Evolutionary conservation across 2,888 invertebrate species (phyloP), one percentile per base, ranked within the genome.

Genomic region (Rhagonycha lutea): DNA sequence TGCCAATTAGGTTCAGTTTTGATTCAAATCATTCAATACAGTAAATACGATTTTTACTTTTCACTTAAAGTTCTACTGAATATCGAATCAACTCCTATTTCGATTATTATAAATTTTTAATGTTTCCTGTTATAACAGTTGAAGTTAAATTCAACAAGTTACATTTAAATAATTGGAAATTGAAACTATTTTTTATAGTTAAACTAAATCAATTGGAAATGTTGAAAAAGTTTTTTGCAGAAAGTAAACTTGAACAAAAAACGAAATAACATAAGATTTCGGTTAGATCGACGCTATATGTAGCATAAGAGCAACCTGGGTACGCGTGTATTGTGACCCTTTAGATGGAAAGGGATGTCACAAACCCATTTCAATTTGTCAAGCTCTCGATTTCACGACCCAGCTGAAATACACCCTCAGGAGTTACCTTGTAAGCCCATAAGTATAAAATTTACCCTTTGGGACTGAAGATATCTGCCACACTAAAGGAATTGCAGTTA

Each of bases 291-390:
- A 69, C 60, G 24, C 24, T 73, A 69, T 70, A 77, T 73, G 74
- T 77, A 72, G 60, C 69, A 72, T 74, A 70, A 74, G 74, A 72
- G 71, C 74, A 71, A 61, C 28, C 62, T 74, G 74, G 74, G 77
- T 77, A 77, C 75, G 74, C 73, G 74, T 76, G 74, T 74, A 76
- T 72, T 73, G 73, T 73, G 76, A 78, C 76, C 78, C 74, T 75
- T 78, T 69, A 77, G 78, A 79, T 74, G 73, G 78, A 74, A 72
- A 79, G 73, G 79, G 79, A 79, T 80, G 83, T 81, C 83, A 82
- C 82, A 80, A 82, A 83, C 83, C 85, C 84, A 85, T 86, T 86
- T 86, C 86, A 86, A 86, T 86, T 86, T 85, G 86, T 86, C 85
- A 86, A 82, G 81, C 82, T 81, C 83, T 83, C 84, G 82, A 85